These are phyloP conservation scores for Trinectes maculatus DNA, from an alignment of 2,113 vertebrate species.

Conservation along the genomic window DNA sequence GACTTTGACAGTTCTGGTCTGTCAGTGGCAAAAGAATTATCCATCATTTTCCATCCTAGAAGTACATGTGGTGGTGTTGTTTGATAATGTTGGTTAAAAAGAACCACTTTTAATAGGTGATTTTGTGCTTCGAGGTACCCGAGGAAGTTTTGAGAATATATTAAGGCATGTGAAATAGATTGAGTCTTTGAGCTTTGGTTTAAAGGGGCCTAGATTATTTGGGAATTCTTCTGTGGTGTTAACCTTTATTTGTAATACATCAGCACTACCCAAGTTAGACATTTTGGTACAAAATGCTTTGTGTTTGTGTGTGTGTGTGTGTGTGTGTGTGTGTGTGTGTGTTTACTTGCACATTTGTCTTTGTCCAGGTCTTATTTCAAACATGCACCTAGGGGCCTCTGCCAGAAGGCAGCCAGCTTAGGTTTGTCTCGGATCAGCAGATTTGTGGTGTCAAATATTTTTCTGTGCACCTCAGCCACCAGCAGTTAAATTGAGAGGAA, in stretches of 20 bases:
- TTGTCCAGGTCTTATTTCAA: slow-evolving; percentile 38
- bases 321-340: neutral
- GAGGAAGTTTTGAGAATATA: slow-evolving; percentile 21
- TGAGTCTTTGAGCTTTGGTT: slow-evolving; percentile 19
- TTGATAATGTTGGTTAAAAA: slow-evolving; percentile 36
- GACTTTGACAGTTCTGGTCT: slow-evolving; percentile 27
- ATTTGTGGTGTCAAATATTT: slow-evolving; percentile 43
- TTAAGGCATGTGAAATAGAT: slow-evolving; percentile 34
- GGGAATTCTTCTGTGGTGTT: slow-evolving; percentile 12
- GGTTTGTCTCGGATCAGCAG: slow-evolving; percentile 41
- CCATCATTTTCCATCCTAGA: slow-evolving; percentile 11
- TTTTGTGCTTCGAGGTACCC: slow-evolving; percentile 22
- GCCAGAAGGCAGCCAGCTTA: slow-evolving; percentile 21
- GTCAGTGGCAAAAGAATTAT: slow-evolving; percentile 25
- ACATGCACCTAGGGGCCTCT: slow-evolving; percentile 5
- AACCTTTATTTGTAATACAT: slow-evolving; percentile 27
- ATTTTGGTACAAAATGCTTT: slow-evolving; percentile 4
- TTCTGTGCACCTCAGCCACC: slow-evolving; percentile 31
- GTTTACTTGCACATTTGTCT: neutral
- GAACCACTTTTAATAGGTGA: slow-evolving; percentile 11
- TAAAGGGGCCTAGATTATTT: slow-evolving; percentile 16
- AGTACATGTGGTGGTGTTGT: slow-evolving; percentile 7
- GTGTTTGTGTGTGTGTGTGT: neutral
- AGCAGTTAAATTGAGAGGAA: slow-evolving; percentile 59
- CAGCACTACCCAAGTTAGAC: slow-evolving; percentile 9